Evolutionary conservation across 2,113 vertebrate species (phyloP).

Genomic region (Chroicocephalus ridibundus): DNA sequence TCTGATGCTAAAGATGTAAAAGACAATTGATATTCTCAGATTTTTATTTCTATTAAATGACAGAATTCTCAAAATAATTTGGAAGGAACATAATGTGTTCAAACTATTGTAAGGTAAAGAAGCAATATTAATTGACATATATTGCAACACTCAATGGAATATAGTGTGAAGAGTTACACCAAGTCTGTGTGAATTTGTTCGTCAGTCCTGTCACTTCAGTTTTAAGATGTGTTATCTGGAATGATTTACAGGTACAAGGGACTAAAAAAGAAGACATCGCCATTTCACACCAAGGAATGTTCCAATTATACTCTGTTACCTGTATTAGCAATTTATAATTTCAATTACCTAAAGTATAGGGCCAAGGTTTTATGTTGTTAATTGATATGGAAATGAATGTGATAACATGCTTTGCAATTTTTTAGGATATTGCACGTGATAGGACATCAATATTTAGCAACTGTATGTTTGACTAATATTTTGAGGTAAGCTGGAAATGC

Average conservation of each 20-base stretch:
- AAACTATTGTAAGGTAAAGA: conserved; percentile 72
- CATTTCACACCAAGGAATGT: conserved; percentile 69
- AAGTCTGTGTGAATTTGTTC: conserved; percentile 79
- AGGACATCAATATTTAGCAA: neutral
- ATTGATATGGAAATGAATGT: conserved; percentile 43
- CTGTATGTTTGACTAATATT: neutral
- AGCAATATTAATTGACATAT: conserved; percentile 81
- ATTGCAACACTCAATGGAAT: conserved; percentile 74
- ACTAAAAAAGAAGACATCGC: conserved; percentile 72
- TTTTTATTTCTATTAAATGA: conserved; percentile 38
- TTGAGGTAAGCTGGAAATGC: conserved; percentile 19
- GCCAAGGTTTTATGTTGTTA: conserved; percentile 40
- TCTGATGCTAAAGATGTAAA: conserved; percentile 5
- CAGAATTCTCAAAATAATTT: conserved; percentile 55
- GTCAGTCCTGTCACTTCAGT: conserved; percentile 79
- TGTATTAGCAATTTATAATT: conserved; percentile 71
- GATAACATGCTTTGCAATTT: neutral
- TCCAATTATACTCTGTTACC: conserved; percentile 69
- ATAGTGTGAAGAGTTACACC: conserved; percentile 79
- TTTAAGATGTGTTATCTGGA: conserved; percentile 77
- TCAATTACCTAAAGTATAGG: conserved; percentile 38
- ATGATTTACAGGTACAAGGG: conserved; percentile 75
- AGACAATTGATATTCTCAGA: conserved; percentile 6
- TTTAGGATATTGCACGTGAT: conserved; percentile 21
- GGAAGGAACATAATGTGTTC: conserved; percentile 68